These are phyloP conservation scores for Theretra japonica DNA, from an alignment of 2,888 invertebrate species.

Conservation along the genomic window DNA sequence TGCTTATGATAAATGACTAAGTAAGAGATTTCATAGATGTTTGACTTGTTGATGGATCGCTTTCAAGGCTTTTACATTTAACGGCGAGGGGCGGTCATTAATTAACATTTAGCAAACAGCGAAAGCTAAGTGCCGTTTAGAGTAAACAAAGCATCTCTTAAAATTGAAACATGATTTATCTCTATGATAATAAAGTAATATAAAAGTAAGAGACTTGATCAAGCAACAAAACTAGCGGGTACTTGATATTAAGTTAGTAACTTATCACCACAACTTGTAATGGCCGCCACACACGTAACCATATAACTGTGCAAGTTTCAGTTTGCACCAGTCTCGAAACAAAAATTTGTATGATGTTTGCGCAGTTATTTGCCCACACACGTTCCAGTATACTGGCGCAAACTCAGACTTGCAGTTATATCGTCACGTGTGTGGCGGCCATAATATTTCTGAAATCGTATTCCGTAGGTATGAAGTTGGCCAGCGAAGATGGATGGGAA, in stretches of 20 bases:
- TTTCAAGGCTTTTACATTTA: conserved; percentile 40
- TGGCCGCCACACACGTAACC: too few relatives aligned
- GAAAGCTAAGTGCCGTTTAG: conserved; percentile 7
- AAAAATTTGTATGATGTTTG: too few relatives aligned
- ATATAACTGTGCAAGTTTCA: too few relatives aligned
- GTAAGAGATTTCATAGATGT: conserved; percentile 59
- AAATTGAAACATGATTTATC: background rate
- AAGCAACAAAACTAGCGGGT: background rate
- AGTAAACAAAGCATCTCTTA: background rate
- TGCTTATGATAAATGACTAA: conserved; percentile 52
- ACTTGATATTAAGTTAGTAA: background rate
- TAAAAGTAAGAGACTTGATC: background rate
- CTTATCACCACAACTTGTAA: too few relatives aligned
- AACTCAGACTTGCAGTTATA: too few relatives aligned
- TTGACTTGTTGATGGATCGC: conserved; percentile 64
- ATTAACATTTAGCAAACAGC: conserved; percentile 40
- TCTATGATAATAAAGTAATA: background rate
- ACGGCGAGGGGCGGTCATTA: conserved; percentile 47
- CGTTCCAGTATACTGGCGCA: too few relatives aligned
- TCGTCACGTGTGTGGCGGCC: too few relatives aligned
- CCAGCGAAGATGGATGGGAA: too few relatives aligned
- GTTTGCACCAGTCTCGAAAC: too few relatives aligned
- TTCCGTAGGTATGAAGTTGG: too few relatives aligned
- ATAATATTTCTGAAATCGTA: too few relatives aligned
- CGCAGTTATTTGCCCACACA: too few relatives aligned